Percentiles rank a stretch among this genome's conserved stretches.
phyloP scores from a whole-genome alignment of 2,888 invertebrate genomes.

The Drosophila fungiperda region DNA sequence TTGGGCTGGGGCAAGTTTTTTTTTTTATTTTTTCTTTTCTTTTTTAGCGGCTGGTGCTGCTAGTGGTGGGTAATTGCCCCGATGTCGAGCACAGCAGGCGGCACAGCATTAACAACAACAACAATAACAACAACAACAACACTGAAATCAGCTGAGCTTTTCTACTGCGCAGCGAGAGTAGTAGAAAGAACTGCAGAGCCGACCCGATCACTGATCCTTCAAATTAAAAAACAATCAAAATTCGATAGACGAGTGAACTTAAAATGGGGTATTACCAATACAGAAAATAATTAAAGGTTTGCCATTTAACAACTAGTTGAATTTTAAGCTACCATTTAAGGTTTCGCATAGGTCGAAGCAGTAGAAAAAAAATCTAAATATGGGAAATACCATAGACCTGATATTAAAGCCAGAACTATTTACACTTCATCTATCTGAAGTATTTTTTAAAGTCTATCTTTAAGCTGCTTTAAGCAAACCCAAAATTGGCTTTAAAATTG shows the following conservation, averaged over 20 bases:
- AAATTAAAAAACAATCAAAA: slow-evolving; percentile 72
- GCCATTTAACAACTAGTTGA: neutral
- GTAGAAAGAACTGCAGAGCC: neutral
- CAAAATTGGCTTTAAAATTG: neutral
- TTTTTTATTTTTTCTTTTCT: neutral
- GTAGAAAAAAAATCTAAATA: neutral
- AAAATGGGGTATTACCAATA: slow-evolving; percentile 51
- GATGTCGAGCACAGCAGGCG: slow-evolving; percentile 75
- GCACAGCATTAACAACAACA: slow-evolving; percentile 49
- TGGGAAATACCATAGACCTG: too few species aligned
- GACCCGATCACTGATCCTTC: slow-evolving; percentile 44
- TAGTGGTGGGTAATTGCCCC: slow-evolving; percentile 74
- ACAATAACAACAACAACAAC: slow-evolving; percentile 16
- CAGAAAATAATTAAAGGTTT: neutral
- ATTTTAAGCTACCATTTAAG: neutral
- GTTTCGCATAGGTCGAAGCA: neutral
- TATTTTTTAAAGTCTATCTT: neutral
- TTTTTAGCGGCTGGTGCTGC: slow-evolving; percentile 54
- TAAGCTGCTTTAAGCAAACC: neutral
- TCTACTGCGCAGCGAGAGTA: slow-evolving; percentile 21
- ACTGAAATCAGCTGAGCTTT: slow-evolving; percentile 6
- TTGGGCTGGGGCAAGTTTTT: slow-evolving; percentile 37
- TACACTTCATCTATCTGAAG: neutral
- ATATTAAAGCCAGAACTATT: neutral
- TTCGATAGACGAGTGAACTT: slow-evolving; percentile 32